Evolutionary conservation across 2,797 vertebrate species (phyloP), one percentile per base, ranked within the genome.

Genomic region (Picus viridis): DNA sequence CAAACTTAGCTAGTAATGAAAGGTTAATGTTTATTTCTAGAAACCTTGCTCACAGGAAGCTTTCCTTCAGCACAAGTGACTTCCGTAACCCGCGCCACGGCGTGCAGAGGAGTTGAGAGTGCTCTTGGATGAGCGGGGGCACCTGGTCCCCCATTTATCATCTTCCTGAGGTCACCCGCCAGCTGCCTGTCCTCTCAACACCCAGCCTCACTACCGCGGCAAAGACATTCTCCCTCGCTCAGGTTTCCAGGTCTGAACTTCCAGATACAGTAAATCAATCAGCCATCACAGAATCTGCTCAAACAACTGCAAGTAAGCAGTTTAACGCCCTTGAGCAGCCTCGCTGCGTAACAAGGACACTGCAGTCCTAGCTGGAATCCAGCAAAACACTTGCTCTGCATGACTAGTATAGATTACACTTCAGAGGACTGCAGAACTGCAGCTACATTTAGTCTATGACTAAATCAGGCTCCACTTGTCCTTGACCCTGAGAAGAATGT

Each of bases 141-240:
- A 99, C 98, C 98, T 98, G 98, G 97, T 96, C 95, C 96, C 97
- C 97, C 98, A 98, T 98, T 97, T 98, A 98, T 98, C 98, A 98
- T 98, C 98, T 96, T 95, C 96, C 98, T 72, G 97, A 93, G 98
- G 98, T 98, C 98, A 98, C 97, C 95, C 96, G 88, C 97, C 98
- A 98, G 98, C 98, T 98, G 98, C 98, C 98, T 45, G 97, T 98
- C 96, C 98, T 98, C 98, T 98, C 98, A 98, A 98, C 98, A 96
- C 97, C 96, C 97, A 83, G 94, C 96, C 97, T 91, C 91, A 82
- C 96, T 95, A 88, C 96, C 96, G 92, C 56, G 95, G 97, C 90
- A 83, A 73, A 93, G 94, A 96, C 97, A 97, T 98, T 98, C 98
- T 97, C 53, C 97, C 97, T 94, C 39, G 83, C 97, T 98, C 97